These are phyloP conservation scores for Anas bahamensis DNA, from an alignment of 2,797 vertebrate genomes.

Conservation along the genomic window DNA sequence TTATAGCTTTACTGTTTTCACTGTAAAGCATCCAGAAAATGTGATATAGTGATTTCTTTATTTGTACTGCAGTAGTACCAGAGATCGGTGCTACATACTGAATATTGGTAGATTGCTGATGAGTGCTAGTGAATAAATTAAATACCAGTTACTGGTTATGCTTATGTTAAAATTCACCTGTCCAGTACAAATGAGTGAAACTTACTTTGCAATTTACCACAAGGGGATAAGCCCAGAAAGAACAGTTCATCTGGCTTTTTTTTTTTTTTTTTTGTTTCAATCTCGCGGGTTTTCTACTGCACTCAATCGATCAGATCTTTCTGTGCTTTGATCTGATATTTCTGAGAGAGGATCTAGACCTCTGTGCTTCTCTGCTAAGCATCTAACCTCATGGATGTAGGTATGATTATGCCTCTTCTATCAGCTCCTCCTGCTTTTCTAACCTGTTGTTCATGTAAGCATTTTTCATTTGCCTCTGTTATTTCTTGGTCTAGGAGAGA, in stretches of 20 bases:
- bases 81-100: neutral
- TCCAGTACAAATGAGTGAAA: neutral
- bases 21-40: neutral
- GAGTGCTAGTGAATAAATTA: neutral
- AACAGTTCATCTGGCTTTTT: neutral
- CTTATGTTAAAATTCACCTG: neutral
- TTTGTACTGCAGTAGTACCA: neutral
- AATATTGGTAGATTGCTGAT: neutral
- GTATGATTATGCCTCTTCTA: neutral
- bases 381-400: neutral
- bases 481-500: neutral
- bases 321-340: neutral
- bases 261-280: too few species aligned
- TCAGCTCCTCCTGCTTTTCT: neutral
- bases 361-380: neutral
- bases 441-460: neutral
- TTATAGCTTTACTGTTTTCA: neutral
- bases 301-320: neutral
- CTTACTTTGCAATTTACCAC: neutral
- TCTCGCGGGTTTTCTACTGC: neutral
- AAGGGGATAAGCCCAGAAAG: neutral
- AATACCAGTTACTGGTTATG: neutral
- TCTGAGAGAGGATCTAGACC: neutral
- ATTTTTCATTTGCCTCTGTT: neutral
- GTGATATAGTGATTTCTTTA: fast-evolving